phyloP scores from a whole-genome alignment of 2,888 invertebrate genomes.

The Abrostola triplasia region DNA sequence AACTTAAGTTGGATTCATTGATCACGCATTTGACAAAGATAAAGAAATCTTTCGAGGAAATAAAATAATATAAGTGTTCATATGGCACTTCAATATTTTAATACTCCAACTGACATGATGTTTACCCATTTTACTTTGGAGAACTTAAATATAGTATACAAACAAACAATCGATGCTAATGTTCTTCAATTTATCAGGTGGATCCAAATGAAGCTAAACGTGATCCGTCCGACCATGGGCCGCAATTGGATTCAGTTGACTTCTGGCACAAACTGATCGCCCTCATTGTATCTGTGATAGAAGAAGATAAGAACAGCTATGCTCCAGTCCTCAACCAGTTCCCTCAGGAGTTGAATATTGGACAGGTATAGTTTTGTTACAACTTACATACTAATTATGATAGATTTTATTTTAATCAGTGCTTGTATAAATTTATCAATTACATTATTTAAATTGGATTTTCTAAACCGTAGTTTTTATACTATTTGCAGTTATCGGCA shows the following conservation, averaged over 20 bases:
- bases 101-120: too few relatives aligned
- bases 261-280: constrained; percentile 99
- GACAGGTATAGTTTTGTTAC: constrained; percentile 89
- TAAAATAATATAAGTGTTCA: too few relatives aligned
- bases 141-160: background rate
- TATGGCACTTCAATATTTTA: too few relatives aligned
- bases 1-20: too few relatives aligned
- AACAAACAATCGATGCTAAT: background rate
- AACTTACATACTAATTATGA: too few relatives aligned
- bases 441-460: too few relatives aligned
- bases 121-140: background rate
- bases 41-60: background rate
- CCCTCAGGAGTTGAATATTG: constrained; percentile 99
- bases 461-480: background rate
- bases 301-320: constrained; percentile 99
- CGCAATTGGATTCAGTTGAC: constrained; percentile 96
- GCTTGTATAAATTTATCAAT: too few relatives aligned
- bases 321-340: constrained; percentile 99
- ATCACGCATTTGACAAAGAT: too few relatives aligned
- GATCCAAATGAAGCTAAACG: constrained; percentile 97
- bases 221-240: constrained; percentile 95
- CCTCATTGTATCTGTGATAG: constrained; percentile 98
- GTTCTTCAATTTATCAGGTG: constrained; percentile 82
- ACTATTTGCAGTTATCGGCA: constrained; percentile 93
- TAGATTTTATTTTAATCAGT: too few relatives aligned